phyloP scores from a whole-genome alignment of 2,113 vertebrate genomes.

The Bombycilla garrulus region DNA sequence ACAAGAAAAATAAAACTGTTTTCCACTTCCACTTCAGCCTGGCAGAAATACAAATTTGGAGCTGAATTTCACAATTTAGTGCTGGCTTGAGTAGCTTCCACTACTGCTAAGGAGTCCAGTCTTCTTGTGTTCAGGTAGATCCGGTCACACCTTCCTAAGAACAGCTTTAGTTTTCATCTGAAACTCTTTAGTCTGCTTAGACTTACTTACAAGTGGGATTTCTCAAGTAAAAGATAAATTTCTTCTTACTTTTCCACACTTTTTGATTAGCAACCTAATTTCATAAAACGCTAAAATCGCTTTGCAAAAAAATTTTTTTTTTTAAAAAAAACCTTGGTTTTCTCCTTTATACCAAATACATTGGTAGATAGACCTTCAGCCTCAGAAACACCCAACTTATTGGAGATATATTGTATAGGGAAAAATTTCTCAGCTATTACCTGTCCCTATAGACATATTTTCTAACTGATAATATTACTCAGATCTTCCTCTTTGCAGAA shows the following conservation, averaged over 20 bases:
- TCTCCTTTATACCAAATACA: not conserved
- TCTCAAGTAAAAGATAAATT: not conserved
- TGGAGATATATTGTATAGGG: not conserved
- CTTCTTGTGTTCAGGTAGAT: not conserved
- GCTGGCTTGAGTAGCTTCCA: not conserved
- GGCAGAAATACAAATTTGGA: not conserved
- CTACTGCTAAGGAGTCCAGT: not conserved
- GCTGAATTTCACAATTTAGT: not conserved
- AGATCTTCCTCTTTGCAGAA: conserved; percentile 44
- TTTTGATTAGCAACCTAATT: not conserved
- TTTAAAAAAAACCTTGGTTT: not conserved
- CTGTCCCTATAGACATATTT: not conserved
- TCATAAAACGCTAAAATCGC: not conserved
- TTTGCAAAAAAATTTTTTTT: too few relatives aligned
- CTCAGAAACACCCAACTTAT: not conserved
- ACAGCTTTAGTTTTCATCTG: not conserved
- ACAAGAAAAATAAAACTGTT: not conserved
- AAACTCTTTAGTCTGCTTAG: not conserved
- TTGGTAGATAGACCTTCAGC: not conserved
- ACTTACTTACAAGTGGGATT: not conserved
- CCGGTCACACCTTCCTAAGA: not conserved
- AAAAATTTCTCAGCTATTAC: not conserved
- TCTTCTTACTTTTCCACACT: not conserved
- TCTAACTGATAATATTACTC: conserved; percentile 29
- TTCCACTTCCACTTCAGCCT: not conserved